Evolutionary conservation across 1,140 invertebrate genomes (phyloP), one percentile per base, ranked within the genome.

Genomic region (Drosophila littoralis): DNA sequence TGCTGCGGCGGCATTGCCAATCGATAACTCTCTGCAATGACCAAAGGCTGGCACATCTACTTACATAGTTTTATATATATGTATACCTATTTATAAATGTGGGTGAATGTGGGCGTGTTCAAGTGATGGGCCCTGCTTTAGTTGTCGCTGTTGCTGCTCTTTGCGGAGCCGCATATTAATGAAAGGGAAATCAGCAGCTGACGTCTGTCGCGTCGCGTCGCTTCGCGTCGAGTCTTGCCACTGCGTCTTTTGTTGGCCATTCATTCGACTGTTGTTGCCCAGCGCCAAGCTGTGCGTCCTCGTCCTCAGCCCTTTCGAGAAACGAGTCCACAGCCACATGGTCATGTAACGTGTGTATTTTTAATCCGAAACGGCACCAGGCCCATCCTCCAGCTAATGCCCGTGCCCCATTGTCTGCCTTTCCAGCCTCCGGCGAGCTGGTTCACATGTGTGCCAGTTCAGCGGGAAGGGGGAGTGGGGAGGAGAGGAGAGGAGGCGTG

Each of bases 141-240:
- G 55, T 58, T 48, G 35, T 50, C 9, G 67, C 22, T 38, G 36
- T 46, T 22, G 35, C n/a, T 60, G 66, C 38, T 60, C 55, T 54
- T 63, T 33, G 67, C 67, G 54, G 42, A 13, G 55, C 64, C 64
- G 70, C 64, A 69, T 74, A 61, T 61, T 74, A 69, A 75, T 75
- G 72, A 75, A 75, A 75, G 72, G 72, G 59, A 75, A 75, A 70
- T 71, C 72, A 64, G 51, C 72, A 70, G 59, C 72, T 70, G 72
- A 75, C 58, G 63, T 65, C 50, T 38, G 48, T 33, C 15, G 55
- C 36, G 33, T 22, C 38, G 48, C n/a, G 22, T 22, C 22, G 48
- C n/a, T 2, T 22, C 22, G 22, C 22, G 32, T 15, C 17, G 32
- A 7, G 22, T 7, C 40, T 13, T 22, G 15, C n/a, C 33, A 48